Evolutionary conservation across 2,113 vertebrate genomes (phyloP), one percentile per base, ranked within the genome.

Genomic region (Proterorhinus semilunaris): DNA sequence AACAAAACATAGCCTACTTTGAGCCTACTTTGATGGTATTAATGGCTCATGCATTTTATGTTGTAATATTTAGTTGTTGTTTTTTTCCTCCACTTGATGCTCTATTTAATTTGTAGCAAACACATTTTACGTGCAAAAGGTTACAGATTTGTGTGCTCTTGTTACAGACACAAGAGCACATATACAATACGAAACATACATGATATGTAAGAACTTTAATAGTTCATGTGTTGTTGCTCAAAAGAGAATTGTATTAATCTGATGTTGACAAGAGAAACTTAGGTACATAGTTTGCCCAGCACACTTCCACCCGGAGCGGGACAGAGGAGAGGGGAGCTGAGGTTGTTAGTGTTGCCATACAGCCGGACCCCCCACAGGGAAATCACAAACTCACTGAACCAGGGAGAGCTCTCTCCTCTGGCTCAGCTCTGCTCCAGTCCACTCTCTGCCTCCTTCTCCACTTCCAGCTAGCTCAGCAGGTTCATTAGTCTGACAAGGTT

Each of bases 381-480:
- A 91, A 89, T 89, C 84, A 87, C 73, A 76, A 75, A 69, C 74
- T 79, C 81, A 77, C 74, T 83, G 82, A 89, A 87, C 83, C 85
- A 76, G 65, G 67, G 81, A 9, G 17, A 83, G 82, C 55, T 74
- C 81, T 83, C 74, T 62, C 51, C 50, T 55, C 53, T 13, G 42
- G 69, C 71, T 69, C 61, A 49, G 70, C 81, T 68, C 73, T 81
- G 81, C 71, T 85, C 69, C 66, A 49, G 45, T 71, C 74, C 58
- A 58, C 80, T 66, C 80, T 66, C 62, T 52, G 67, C 74, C 71
- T 74, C 72, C 74, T 42, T 58, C 55, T 81, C 66, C 62, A 82
- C 84, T 72, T 84, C 81, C 52, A 78, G 78, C 79, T 57, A 78
- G 64, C 82, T 87, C 80, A 80, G 83, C 84, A 86, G 84, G 82